Conservation (phyloP, 2,113 vertebrate genomes). For the Thunnus maccoyii region DNA sequence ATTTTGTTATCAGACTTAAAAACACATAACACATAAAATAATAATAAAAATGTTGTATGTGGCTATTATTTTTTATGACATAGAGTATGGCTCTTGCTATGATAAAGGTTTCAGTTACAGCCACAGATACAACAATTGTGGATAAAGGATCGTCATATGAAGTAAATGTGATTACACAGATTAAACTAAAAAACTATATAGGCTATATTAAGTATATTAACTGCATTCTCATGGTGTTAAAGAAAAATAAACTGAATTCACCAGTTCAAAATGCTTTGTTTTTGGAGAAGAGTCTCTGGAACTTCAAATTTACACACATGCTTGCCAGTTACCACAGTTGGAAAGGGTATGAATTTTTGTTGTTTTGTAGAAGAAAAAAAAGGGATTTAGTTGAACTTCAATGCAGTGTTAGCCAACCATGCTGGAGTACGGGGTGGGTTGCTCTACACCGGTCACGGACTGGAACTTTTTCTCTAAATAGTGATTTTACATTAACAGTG, state of each 20-base stretch:
- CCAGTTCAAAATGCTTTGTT: no score
- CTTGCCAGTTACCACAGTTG: no score
- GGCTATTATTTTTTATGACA: not conserved
- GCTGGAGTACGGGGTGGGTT: no score
- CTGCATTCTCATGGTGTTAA: not conserved
- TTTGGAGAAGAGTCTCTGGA: not conserved
- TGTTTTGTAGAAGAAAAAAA: no score
- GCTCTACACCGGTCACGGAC: no score
- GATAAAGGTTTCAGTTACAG: not conserved
- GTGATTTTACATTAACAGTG: no score
- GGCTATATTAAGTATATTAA: not conserved
- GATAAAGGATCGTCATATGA: not conserved
- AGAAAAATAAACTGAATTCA: no score
- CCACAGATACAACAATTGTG: not conserved
- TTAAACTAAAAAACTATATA: not conserved
- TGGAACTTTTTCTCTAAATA: no score
- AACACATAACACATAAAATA: not conserved
- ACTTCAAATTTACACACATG: no score
- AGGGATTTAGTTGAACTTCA: no score
- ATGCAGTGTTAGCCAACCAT: no score
- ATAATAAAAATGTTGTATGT: not conserved
- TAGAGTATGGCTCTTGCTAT: not conserved
- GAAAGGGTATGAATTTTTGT: no score
- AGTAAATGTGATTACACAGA: not conserved
- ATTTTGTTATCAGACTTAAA: not conserved